A percentile compares a stretch with the other conserved stretches of the same genome.
phyloP scores from a whole-genome alignment of 2,797 vertebrate genomes.

The Melanogrammus aeglefinus region DNA sequence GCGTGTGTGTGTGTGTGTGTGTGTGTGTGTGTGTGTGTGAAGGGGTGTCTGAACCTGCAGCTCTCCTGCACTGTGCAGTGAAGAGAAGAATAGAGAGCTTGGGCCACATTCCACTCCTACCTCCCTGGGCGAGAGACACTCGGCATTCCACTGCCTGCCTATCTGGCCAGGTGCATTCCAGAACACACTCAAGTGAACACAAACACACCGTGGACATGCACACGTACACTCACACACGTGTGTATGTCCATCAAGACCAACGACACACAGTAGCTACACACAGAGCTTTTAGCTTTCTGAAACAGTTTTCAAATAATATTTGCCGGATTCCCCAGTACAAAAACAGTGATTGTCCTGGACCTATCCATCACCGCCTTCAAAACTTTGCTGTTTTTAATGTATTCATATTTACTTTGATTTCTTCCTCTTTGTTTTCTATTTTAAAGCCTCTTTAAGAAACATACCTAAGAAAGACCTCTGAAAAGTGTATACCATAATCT shows the following conservation, averaged over 20 bases:
- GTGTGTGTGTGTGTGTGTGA: slow-evolving; percentile 22
- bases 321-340: not conserved
- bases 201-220: slow-evolving; percentile 19
- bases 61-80: slow-evolving; percentile 59
- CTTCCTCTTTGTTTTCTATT: not conserved
- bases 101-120: slow-evolving; percentile 75
- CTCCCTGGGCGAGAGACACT: slow-evolving; percentile 72
- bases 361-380: not conserved
- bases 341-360: not conserved
- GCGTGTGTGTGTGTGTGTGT: slow-evolving; percentile 35
- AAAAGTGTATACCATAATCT: no score
- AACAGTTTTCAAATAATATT: not conserved
- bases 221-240: slow-evolving; percentile 24
- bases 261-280: not conserved
- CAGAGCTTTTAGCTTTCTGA: not conserved
- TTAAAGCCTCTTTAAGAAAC: not conserved
- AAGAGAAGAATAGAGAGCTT: slow-evolving; percentile 70
- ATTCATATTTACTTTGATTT: not conserved
- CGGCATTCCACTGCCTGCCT: slow-evolving; percentile 73
- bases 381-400: not conserved
- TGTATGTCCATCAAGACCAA: not conserved
- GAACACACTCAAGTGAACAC: slow-evolving; percentile 43
- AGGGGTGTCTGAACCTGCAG: slow-evolving; percentile 56
- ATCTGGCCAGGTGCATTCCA: slow-evolving; percentile 77
- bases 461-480: not conserved